Evolutionary conservation across 2,888 invertebrate genomes (phyloP), one percentile per base, ranked within the genome.

Genomic region (Drosophila nr. perissopoda): DNA sequence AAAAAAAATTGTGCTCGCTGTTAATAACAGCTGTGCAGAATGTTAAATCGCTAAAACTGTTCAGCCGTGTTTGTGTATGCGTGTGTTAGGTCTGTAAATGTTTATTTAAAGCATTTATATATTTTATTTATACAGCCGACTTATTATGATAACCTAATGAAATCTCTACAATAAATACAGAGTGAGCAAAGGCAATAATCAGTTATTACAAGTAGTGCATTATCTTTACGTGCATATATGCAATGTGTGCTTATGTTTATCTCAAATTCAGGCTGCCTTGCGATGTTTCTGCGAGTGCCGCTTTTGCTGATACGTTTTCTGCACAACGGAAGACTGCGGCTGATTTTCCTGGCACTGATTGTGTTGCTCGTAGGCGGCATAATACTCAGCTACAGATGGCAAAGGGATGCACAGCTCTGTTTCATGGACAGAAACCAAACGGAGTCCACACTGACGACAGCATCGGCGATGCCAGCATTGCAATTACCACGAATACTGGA

Each of bases 331-430:
- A 83, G 91, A 42, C 68, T 90, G 57, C 87, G 91, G 1, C n/a
- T 87, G n/a, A 40, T 91, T 18, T 91, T 91, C 59, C 25, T 89
- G 33, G 58, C 78, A 31, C 76, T 91, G 0, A 40, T 90, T 18
- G 31, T 81, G 10, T 18, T 77, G 18, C 80, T 82, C 0, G 29
- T 84, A 4, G 61, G 70, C 5, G 76, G 91, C 25, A 59, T 89
- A 4, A n/a, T 76, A 1, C 33, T 90, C 0, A 79, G 58, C 16
- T 83, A 77, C 31, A 71, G 74, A 51, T 72, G 76, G 63, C 80
- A 69, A 33, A 58, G 70, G 25, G 88, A 92, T 57, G 56, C 78
- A 13, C 82, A 89, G 13, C 79, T 80, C 11, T 92, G 92, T 65
- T 92, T 91, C 56, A 78, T 87, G 68, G 87, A 90, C 33, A 58